These are phyloP conservation scores for Epizoanthus rinbou DNA, from an alignment of 92 coral and sea anemone species.

Conservation along the genomic window DNA sequence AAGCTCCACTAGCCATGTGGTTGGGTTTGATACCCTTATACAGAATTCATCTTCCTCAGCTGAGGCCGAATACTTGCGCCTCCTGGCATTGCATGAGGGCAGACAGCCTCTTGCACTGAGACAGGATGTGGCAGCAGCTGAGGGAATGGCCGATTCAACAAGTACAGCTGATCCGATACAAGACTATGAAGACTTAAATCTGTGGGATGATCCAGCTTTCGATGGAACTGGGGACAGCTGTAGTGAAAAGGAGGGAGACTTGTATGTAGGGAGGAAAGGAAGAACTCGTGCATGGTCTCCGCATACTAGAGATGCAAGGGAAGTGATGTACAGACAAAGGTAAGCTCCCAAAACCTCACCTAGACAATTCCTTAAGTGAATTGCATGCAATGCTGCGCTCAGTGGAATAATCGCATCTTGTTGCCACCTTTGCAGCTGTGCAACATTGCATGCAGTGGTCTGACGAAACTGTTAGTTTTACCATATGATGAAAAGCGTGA, in stretches of 20 bases:
- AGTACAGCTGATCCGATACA: constrained; percentile 7
- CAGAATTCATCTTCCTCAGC: neutral
- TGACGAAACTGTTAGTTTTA: no score
- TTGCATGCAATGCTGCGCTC: no score
- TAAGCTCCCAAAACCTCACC: neutral
- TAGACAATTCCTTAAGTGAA: no score
- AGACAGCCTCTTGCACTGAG: neutral
- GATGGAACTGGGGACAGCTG: neutral
- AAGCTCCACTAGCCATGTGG: neutral
- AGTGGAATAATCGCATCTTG: no score
- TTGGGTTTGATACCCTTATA: neutral
- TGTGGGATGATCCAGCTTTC: constrained; percentile 31
- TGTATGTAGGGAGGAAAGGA: neutral
- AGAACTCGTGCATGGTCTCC: neutral
- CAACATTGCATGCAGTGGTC: no score
- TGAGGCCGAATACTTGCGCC: neutral
- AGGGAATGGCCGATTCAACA: constrained; percentile 18
- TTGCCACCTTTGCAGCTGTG: no score
- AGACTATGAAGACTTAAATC: constrained; percentile 31
- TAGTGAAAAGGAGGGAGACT: neutral
- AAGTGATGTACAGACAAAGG: neutral
- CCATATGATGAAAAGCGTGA: no score
- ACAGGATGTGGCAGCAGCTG: neutral
- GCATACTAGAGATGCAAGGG: neutral
- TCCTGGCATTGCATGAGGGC: neutral